Percentiles rank a stretch among this genome's conserved stretches.
Evolutionary conservation across 1,140 invertebrate genomes (phyloP).

Genomic region (Temnothorax nylanderi): DNA sequence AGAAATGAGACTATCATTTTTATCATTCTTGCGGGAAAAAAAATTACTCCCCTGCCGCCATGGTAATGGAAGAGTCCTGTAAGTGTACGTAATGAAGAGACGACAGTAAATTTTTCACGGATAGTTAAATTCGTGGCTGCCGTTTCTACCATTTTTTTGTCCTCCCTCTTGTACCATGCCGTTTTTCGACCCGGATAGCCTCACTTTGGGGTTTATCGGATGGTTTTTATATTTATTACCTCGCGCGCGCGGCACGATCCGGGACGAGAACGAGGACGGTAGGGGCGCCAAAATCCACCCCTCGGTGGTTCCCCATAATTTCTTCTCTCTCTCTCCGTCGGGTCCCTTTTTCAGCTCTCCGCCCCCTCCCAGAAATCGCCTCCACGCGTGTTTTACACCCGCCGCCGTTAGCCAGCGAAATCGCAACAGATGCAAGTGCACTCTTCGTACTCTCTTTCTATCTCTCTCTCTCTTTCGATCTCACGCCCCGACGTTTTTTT

Average conservation of each 20-base stretch:
- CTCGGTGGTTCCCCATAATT: slow-evolving; percentile 31
- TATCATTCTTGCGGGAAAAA: slow-evolving; percentile 3
- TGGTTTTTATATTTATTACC: slow-evolving; percentile 69
- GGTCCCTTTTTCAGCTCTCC: slow-evolving; percentile 19
- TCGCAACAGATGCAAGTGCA: slow-evolving; percentile 76
- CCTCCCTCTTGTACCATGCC: not conserved
- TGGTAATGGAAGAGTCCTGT: slow-evolving; percentile 70
- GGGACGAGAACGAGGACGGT: slow-evolving; percentile 37
- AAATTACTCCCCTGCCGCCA: slow-evolving; percentile 25
- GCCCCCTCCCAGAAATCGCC: slow-evolving; percentile 17
- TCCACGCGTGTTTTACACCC: slow-evolving; percentile 71
- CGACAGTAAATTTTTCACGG: slow-evolving; percentile 75
- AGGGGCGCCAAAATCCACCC: slow-evolving; percentile 50
- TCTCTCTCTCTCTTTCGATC: slow-evolving; percentile 38
- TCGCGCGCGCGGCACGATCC: slow-evolving; percentile 37
- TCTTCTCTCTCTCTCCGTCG: slow-evolving; percentile 16
- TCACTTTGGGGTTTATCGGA: slow-evolving; percentile 75
- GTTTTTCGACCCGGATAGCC: slow-evolving; percentile 44
- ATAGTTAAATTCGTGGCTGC: slow-evolving; percentile 66
- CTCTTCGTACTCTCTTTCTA: slow-evolving; percentile 5
- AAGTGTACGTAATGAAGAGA: slow-evolving; percentile 50
- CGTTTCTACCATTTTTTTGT: slow-evolving; percentile 34
- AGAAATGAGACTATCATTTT: not conserved
- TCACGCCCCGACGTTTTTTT: slow-evolving; percentile 60
- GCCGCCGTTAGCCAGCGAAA: slow-evolving; percentile 25